These are phyloP conservation scores for Muricea muricata DNA, from an alignment of 92 coral and sea anemone species.

Conservation along the genomic window DNA sequence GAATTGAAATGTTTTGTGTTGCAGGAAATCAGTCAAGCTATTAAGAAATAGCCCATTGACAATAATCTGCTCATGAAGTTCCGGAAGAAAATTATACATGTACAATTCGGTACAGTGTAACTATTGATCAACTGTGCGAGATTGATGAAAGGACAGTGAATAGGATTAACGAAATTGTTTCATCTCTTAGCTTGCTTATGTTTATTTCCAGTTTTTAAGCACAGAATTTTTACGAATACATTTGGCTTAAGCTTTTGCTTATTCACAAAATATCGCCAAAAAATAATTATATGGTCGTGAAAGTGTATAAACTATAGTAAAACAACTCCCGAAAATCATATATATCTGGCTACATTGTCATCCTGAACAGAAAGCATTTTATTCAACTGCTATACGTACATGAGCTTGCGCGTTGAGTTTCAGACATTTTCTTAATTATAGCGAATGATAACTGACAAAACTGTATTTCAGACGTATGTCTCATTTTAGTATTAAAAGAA, in stretches of 20 bases:
- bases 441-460: too few relatives aligned
- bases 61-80: slow-evolving; percentile 9
- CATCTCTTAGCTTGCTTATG: background rate
- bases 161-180: slow-evolving; percentile 24
- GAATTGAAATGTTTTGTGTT: background rate
- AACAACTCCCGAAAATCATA: too few relatives aligned
- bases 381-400: too few relatives aligned
- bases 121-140: background rate
- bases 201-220: background rate
- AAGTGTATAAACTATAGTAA: too few relatives aligned
- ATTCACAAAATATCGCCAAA: background rate
- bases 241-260: too few relatives aligned
- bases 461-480: background rate
- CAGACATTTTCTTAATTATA: too few relatives aligned
- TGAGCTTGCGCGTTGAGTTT: too few relatives aligned
- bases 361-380: background rate
- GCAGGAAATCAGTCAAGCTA: slow-evolving; percentile 5
- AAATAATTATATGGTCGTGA: too few relatives aligned
- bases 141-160: slow-evolving; percentile 26
- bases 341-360: background rate
- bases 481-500: too few relatives aligned
- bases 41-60: background rate
- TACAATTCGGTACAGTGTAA: background rate
- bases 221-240: background rate
- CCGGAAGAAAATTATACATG: slow-evolving; percentile 22